These are phyloP conservation scores for Hormiphora californensis DNA, from an alignment of 37 sponge, comb jelly and placozoan species.

Conservation along the genomic window DNA sequence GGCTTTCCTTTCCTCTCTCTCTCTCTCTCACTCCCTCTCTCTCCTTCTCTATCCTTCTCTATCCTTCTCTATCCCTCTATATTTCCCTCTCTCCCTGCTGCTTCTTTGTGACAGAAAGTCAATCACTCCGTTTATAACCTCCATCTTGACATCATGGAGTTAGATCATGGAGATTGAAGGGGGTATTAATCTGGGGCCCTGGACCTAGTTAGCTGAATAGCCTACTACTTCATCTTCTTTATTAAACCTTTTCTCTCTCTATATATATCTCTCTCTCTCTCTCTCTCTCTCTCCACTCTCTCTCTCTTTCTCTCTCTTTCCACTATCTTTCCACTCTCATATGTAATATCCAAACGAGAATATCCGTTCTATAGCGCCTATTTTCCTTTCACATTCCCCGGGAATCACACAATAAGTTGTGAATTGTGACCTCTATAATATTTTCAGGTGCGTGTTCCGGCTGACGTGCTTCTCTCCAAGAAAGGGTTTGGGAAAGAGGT, in stretches of 20 bases:
- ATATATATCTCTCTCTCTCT: not conserved
- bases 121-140: no score
- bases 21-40: no score
- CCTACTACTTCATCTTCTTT: not conserved
- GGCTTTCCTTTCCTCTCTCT: no score
- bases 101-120: no score
- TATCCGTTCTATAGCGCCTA: not conserved
- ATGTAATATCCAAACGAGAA: not conserved
- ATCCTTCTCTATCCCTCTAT: no score
- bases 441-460: constrained; percentile 3
- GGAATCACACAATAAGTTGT: no score
- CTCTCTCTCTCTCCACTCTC: not conserved
- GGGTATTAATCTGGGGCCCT: no score
- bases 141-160: no score
- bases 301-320: not conserved
- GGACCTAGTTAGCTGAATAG: not conserved
- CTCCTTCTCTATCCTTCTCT: no score
- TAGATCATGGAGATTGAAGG: no score
- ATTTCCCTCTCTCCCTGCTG: no score
- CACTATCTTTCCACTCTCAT: not conserved
- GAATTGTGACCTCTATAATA: no score
- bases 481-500: constrained; percentile 13
- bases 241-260: not conserved
- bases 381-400: not conserved
- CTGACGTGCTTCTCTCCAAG: not conserved